phyloP scores from a whole-genome alignment of 2,113 vertebrate genomes.

The Thamnaconus septentrionalis region DNA sequence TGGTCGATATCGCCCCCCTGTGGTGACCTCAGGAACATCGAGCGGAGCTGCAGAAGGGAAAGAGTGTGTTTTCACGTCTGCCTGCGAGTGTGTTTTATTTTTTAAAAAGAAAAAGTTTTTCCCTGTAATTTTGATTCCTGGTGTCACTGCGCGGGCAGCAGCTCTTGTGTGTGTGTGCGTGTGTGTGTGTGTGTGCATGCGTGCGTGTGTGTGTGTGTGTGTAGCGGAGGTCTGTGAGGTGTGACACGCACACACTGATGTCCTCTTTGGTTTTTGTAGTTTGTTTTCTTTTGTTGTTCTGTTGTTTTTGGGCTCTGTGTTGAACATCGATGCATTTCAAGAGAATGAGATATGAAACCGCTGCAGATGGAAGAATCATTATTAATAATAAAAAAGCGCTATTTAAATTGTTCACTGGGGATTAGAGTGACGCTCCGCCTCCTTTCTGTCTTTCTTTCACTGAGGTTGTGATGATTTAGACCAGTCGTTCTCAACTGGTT shows the following conservation, averaged over 20 bases:
- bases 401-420: slow-evolving; percentile 52
- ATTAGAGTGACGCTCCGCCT: slow-evolving; percentile 6
- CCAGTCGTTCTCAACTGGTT: too few species aligned
- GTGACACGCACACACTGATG: slow-evolving; percentile 70
- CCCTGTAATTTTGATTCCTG: slow-evolving; percentile 7
- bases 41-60: slow-evolving; percentile 42
- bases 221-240: slow-evolving; percentile 66
- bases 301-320: background rate
- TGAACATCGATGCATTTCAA: slow-evolving; percentile 68
- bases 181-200: slow-evolving; percentile 27
- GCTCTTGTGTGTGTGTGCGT: slow-evolving; percentile 7
- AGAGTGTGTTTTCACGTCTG: slow-evolving; percentile 27
- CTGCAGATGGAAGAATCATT: slow-evolving; percentile 69
- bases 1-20: background rate
- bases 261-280: slow-evolving; percentile 47
- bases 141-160: slow-evolving; percentile 28
- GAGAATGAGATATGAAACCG: slow-evolving; percentile 50
- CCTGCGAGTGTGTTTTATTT: slow-evolving; percentile 15
- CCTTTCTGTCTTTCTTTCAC: background rate
- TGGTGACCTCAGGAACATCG: slow-evolving; percentile 64
- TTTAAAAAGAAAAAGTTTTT: background rate
- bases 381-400: slow-evolving; percentile 72
- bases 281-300: too few species aligned
- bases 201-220: slow-evolving; percentile 24
- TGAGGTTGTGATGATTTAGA: background rate